Evolutionary conservation across 2,888 invertebrate genomes (phyloP), one percentile per base, ranked within the genome.

Genomic region (Eulithis testata): DNA sequence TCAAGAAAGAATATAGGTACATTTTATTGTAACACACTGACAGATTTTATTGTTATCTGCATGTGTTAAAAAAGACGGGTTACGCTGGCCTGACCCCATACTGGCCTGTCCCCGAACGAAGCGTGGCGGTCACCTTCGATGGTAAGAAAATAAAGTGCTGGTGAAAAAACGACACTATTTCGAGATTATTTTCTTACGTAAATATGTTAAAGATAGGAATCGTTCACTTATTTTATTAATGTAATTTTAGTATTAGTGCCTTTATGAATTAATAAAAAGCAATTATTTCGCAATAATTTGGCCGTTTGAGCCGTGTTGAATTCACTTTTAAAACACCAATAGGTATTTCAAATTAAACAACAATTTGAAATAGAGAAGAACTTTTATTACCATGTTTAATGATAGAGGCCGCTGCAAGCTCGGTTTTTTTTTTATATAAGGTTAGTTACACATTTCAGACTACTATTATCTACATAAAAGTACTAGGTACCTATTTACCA

Each of bases 331-430:
- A 47, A 56, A 52, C 51, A 37, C 47, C 37, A 40, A 57, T 40
- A 40, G 40, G 9, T 11, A n/a, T 43, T 56, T 11, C 44, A 62
- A 49, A 53, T 53, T 47, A 27, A 45, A 44, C n/a, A 49, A 27
- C 50, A 11, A 8, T 40, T 21, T 51, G 27, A 21, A 12, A 1
- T 61, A 36, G n/a, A n/a, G n/a, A n/a, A 37, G 53, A 21, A 55
- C 2, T n/a, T 9, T 60, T 52, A 62, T n/a, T n/a, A n/a, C n/a
- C n/a, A n/a, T n/a, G n/a, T n/a, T n/a, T n/a, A n/a, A n/a, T n/a
- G 59, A 50, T 67, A 66, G 66, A 65, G 36, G 56, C 69, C 71
- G 76, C 76, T 76, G 76, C 76, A 76, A 76, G 74, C 74, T 74
- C 74, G 45, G 21, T 55, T 40, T 36, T 1, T 40, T 36, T 1